These are phyloP conservation scores for Macrobrachium rosenbergii DNA, from an alignment of 1,140 invertebrate genomes.

Conservation along the genomic window DNA sequence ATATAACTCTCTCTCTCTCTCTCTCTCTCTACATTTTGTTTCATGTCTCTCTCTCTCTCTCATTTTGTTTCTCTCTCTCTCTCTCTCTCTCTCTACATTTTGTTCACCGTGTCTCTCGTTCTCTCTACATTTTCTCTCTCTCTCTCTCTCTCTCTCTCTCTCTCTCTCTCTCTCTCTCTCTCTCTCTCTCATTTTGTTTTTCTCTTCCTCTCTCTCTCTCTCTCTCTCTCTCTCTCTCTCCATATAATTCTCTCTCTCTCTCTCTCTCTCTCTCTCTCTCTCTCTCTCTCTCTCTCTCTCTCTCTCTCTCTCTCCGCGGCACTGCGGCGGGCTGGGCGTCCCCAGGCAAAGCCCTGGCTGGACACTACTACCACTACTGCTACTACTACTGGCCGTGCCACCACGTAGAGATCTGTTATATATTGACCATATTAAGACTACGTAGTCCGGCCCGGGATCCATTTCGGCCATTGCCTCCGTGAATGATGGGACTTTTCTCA, in stretches of 20 bases:
- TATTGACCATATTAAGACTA: no score
- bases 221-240: not conserved
- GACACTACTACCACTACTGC: not conserved
- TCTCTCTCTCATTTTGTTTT: not conserved
- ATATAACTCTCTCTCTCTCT: not conserved
- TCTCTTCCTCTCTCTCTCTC: no score
- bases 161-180: not conserved
- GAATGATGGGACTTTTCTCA: no score
- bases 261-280: constrained; percentile 2
- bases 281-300: not conserved
- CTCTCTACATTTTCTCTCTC: not conserved
- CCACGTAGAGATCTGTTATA: no score
- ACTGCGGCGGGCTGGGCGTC: not conserved
- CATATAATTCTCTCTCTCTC: not conserved
- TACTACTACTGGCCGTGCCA: no score
- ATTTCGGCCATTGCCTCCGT: no score
- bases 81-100: not conserved
- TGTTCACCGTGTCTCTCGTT: not conserved
- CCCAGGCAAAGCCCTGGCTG: not conserved
- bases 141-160: no score
- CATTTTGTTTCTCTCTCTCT: no score
- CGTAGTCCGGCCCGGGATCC: no score
- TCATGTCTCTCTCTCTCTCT: no score
- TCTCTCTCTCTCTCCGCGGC: not conserved
- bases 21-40: no score